Base-by-base conservation (phyloP, 1,140 invertebrate species). In the Aleiodes sp. region DNA sequence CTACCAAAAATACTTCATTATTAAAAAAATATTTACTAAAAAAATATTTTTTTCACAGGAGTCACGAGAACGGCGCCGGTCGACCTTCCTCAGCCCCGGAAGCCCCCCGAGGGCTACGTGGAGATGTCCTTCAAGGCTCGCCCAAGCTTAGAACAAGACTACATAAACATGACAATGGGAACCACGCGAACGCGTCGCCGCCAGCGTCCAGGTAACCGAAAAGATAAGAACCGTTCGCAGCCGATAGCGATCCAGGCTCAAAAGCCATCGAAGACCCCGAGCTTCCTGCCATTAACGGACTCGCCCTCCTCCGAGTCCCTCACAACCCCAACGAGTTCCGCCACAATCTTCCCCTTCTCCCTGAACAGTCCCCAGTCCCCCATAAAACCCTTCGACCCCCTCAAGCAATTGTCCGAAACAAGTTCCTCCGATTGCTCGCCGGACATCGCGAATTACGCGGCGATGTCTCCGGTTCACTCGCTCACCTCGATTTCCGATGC, bases 261-360 rank as follows among this genome's bases (percentile, higher is more conserved):
- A n/a, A 85, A 84, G 33, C 80, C 79, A 2, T 73, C 80, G 1
- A 85, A 87, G 35, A 76, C 81, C 7, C 85, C 87, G 8, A 82
- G 70, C 71, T 86, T 84, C 66, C 70, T 85, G 62, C 83, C 79
- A 8, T 65, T 83, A n/a, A 84, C 80, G 28, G 84, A 52, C 3
- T 52, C 46, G 26, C 46, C 46, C 19, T 2, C 19, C 46, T 24
- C 46, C 1, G 77, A 86, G 12, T 28, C 28, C 10, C 24, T 59
- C 0, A 85, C 84, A 6, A 89, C 88, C 0, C 87, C 88, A 0
- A 88, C 87, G 0, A 87, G 88, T 46, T 88, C 88, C 0, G 80
- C 87, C 0, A 88, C 89, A 0, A 89, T 90, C 70, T 90, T 90
- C 69, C 88, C 89, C 0, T 87, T 91, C 57, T 89, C 87, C 35